phyloP scores from a whole-genome alignment of 2,888 invertebrate species.

The Andrena camellia region DNA sequence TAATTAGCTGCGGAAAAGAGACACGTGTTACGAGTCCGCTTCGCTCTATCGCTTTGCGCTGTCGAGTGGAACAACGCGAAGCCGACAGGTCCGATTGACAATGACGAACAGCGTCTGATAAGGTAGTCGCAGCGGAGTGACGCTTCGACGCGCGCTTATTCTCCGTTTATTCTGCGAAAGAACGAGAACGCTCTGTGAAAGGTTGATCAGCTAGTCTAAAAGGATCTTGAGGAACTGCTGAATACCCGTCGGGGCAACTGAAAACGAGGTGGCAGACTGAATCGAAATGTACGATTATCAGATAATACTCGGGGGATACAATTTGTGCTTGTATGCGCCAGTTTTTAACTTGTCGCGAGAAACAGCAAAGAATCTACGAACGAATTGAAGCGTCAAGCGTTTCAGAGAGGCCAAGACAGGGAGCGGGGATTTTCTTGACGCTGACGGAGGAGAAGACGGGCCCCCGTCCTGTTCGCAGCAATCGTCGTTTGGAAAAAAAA shows the following conservation, averaged over 20 bases:
- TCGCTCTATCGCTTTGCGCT: constrained; percentile 47
- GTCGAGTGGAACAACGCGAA: constrained; percentile 40
- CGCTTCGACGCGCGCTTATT: background rate
- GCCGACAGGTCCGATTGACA: constrained; percentile 56
- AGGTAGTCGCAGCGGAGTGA: constrained; percentile 29
- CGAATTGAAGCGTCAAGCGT: constrained; percentile 24
- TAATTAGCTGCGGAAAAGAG: constrained; percentile 52
- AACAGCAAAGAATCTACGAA: constrained; percentile 5
- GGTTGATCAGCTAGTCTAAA: constrained; percentile 20
- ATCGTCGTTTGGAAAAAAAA: constrained; percentile 67
- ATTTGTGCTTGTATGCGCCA: background rate
- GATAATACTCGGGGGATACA: background rate
- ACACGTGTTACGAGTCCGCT: constrained; percentile 40
- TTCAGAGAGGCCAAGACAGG: constrained; percentile 13
- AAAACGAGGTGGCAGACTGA: too few relatives aligned
- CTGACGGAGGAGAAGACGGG: constrained; percentile 20
- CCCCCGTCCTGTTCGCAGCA: constrained; percentile 68
- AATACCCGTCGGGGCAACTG: too few relatives aligned
- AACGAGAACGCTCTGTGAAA: constrained; percentile 20
- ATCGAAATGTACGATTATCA: too few relatives aligned
- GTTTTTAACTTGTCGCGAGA: background rate
- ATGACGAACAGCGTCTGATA: constrained; percentile 60
- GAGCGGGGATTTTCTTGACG: constrained; percentile 36
- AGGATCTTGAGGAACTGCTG: background rate
- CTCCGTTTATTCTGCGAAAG: constrained; percentile 9